A percentile compares a stretch with the other conserved stretches of the same genome.
These are phyloP conservation scores for Drosophila rubida DNA, from an alignment of 2,888 invertebrate genomes.

Conservation along the genomic window DNA sequence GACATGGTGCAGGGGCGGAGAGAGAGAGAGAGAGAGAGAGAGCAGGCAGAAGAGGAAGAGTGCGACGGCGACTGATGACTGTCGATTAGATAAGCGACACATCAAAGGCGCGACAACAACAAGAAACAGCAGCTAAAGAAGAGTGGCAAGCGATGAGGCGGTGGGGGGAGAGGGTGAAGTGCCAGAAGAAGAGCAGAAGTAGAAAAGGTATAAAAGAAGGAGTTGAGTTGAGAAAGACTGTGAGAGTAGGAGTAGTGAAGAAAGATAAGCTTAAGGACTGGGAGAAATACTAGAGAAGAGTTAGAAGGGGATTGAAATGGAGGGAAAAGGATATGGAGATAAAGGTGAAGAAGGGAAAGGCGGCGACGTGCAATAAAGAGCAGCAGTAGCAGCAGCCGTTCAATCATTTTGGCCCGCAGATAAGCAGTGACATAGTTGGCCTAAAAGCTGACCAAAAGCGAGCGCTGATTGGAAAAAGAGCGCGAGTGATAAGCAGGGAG, in stretches of 20 bases:
- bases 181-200: background rate
- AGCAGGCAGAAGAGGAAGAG: background rate
- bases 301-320: no score
- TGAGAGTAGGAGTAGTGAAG: background rate
- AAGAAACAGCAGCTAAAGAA: conserved; percentile 25
- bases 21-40: no score
- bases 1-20: background rate
- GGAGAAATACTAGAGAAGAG: no score
- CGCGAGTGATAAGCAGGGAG: no score
- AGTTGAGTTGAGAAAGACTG: no score
- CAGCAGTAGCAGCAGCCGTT: conserved; percentile 45
- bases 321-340: background rate
- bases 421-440: conserved; percentile 47
- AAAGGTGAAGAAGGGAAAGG: background rate
- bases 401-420: conserved; percentile 44
- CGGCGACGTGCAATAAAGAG: background rate
- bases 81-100: conserved; percentile 66
- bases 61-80: conserved; percentile 28
- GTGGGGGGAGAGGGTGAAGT: background rate
- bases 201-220: background rate
- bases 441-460: conserved; percentile 37
- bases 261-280: no score
- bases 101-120: conserved; percentile 53
- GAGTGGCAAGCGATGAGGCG: background rate
- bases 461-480: background rate